Base-by-base conservation (phyloP, 2,888 invertebrate species). In the Dendrolimus pini region DNA sequence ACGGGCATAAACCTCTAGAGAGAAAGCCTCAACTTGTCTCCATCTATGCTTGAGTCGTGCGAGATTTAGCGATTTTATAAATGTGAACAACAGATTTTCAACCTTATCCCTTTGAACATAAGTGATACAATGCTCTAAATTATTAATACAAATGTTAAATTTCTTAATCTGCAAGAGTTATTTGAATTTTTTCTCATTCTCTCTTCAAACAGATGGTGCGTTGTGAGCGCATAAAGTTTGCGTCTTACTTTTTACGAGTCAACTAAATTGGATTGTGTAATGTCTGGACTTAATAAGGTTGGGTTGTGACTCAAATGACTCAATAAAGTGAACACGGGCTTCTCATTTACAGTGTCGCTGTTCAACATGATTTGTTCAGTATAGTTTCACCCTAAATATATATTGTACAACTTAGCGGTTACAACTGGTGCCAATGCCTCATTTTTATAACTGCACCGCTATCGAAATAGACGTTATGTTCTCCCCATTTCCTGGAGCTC, bases 1-100 rank as follows among this genome's bases (percentile, higher is more conserved):
- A 84, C 82, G 74, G 65, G 85, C 81, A 83, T 88, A 79, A 79
- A 79, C 70, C 78, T 75, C 74, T 55, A 61, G 72, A 74, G 74
- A 72, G 70, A 72, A 69, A 73, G 73, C 75, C 74, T 76, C 75
- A 69, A 78, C 79, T 80, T 80, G 77, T 80, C 77, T 81, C 74
- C 72, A 77, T 78, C 77, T 75, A 71, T 66, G 73, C 72, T 69
- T 67, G 69, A 74, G 65, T 67, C 72, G 68, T 66, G 67, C 59
- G 68, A 75, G 77, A 74, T 73, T 78, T 74, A 66, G 71, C 59
- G 74, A 75, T 74, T 71, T 62, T 64, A 66, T 61, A 67, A 66
- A 71, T 65, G 59, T 57, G 41, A 55, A 60, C 65, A 62, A 59
- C 55, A 59, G 57, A 74, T 61, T 65, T 62, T 66, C 60, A 59